These are phyloP conservation scores for Ochropleura plecta DNA, from an alignment of 2,888 invertebrate genomes.

Conservation along the genomic window DNA sequence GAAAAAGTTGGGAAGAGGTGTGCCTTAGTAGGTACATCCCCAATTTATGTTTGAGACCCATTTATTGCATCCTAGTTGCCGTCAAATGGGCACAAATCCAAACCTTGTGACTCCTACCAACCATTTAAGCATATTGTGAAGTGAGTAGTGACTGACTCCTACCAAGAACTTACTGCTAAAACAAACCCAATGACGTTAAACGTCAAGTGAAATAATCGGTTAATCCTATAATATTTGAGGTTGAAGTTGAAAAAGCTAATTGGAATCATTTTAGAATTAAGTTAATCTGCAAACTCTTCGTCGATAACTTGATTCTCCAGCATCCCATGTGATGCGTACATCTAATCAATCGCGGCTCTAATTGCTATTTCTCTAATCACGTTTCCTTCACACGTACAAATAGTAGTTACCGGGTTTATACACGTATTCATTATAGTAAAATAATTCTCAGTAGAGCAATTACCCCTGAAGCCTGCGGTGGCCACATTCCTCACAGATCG, in stretches of 20 bases:
- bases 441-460: neutral
- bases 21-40: neutral
- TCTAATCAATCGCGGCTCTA: neutral
- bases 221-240: neutral
- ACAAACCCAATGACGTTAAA: too few relatives aligned
- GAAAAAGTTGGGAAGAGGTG: too few relatives aligned
- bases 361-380: neutral
- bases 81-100: neutral
- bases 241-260: neutral
- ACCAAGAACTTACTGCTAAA: too few relatives aligned
- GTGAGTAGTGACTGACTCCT: too few relatives aligned
- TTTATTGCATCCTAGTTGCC: neutral
- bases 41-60: too few relatives aligned
- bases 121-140: too few relatives aligned
- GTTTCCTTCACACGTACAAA: neutral
- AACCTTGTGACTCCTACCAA: neutral
- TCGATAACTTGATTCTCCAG: neutral
- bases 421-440: neutral
- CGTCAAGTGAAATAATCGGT: neutral
- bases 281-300: neutral
- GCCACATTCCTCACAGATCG: conserved; percentile 5
- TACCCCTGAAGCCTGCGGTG: neutral
- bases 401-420: neutral
- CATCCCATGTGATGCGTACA: neutral
- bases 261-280: neutral